A percentile compares a stretch with the other conserved stretches of the same genome.
Evolutionary conservation across 2,888 invertebrate species (phyloP).

Genomic region (Megamerina dolium): DNA sequence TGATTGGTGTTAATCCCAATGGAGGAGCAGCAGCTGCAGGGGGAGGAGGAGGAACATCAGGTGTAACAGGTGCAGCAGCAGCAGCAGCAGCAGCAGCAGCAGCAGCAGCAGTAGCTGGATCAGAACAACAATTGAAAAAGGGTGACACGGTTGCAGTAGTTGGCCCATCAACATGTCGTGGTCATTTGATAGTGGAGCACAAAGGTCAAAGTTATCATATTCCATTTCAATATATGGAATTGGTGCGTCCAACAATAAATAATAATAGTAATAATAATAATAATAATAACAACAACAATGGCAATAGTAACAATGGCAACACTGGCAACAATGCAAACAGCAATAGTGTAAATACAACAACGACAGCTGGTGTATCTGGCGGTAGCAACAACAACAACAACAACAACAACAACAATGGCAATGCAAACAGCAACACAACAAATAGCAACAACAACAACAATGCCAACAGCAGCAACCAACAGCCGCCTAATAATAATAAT

Average conservation of each 20-base stretch:
- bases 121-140: conserved; percentile 62
- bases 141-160: conserved; percentile 84
- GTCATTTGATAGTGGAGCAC: conserved; percentile 82
- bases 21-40: conserved; percentile 12
- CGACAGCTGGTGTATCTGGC: too few relatives aligned
- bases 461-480: conserved; percentile 12
- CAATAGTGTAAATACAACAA: conserved; percentile 3
- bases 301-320: neutral
- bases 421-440: conserved; percentile 6
- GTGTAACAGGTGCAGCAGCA: too few relatives aligned
- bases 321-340: conserved; percentile 15
- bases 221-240: conserved; percentile 76
- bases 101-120: too few relatives aligned
- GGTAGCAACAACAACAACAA: conserved; percentile 4
- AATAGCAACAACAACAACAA: conserved; percentile 12
- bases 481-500: conserved; percentile 11
- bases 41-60: conserved; percentile 21
- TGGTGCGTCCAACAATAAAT: conserved; percentile 42
- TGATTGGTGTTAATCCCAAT: conserved; percentile 37
- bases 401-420: conserved; percentile 12
- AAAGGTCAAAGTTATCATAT: conserved; percentile 68
- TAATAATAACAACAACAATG: conserved; percentile 13
- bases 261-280: conserved; percentile 7
- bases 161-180: conserved; percentile 78
- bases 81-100: too few relatives aligned